Percentiles rank a stretch among this genome's conserved stretches.
These are phyloP conservation scores for Chelonoidis abingdonii DNA, from an alignment of 2,113 vertebrate genomes.

Conservation along the genomic window DNA sequence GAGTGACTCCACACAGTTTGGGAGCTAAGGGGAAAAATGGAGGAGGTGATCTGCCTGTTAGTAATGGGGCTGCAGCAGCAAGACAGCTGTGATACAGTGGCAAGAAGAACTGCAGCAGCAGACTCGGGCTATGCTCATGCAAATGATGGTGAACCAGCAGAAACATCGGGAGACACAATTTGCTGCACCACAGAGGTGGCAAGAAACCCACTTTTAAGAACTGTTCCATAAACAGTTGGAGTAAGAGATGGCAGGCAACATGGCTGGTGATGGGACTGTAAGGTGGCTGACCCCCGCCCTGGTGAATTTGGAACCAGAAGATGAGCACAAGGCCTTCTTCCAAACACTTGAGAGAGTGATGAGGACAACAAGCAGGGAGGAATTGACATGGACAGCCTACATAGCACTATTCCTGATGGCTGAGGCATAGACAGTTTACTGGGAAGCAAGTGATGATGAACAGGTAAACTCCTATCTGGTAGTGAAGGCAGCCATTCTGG, in stretches of 20 bases:
- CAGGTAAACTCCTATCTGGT: no score
- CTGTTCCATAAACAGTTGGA: not conserved
- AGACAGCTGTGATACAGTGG: no score
- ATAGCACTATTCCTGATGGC: not conserved
- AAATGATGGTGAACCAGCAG: not conserved
- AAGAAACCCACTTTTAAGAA: not conserved
- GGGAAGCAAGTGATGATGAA: no score
- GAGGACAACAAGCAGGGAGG: not conserved
- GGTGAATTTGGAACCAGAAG: not conserved
- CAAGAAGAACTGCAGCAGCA: not conserved
- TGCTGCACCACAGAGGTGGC: not conserved
- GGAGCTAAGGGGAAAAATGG: not conserved
- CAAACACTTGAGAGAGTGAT: not conserved
- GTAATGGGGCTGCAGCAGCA: not conserved
- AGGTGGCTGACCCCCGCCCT: not conserved
- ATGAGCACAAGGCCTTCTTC: not conserved
- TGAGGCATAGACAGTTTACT: not conserved
- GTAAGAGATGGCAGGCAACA: not conserved
- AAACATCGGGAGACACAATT: not conserved
- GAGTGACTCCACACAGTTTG: not conserved
- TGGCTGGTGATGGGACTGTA: not conserved
- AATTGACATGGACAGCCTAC: not conserved
- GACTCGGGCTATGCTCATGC: not conserved
- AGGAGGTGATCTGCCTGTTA: not conserved
- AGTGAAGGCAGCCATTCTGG: no score